phyloP scores from a whole-genome alignment of 1,140 invertebrate species.

The Paracyclopina nana region DNA sequence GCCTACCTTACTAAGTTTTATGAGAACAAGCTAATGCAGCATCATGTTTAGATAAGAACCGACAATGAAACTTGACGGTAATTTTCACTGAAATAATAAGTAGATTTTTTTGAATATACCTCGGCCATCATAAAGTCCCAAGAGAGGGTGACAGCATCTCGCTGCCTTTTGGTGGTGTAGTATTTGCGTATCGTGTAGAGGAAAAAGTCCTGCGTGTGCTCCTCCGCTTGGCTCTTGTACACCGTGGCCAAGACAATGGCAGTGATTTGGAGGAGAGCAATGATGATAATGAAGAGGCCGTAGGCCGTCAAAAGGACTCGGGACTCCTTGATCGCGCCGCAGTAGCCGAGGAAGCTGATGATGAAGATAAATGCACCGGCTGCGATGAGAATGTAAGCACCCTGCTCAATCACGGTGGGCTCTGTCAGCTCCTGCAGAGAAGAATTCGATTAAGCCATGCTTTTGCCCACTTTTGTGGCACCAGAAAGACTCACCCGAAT shows the following conservation, averaged over 20 bases:
- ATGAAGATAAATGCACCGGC: constrained; percentile 57
- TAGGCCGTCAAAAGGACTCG: constrained; percentile 53
- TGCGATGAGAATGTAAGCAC: constrained; percentile 50
- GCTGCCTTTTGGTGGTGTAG: constrained; percentile 22
- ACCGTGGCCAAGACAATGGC: constrained; percentile 44
- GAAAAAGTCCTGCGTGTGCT: constrained; percentile 33
- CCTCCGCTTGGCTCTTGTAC: constrained; percentile 39
- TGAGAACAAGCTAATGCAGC: too few species aligned
- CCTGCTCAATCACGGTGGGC: constrained; percentile 35
- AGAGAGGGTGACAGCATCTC: constrained; percentile 34
- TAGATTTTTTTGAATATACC: constrained; percentile 23
- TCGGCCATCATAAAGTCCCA: constrained; percentile 44
- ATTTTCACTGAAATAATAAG: background rate
- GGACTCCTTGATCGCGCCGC: constrained; percentile 60
- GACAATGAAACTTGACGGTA: background rate
- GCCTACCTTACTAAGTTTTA: too few species aligned
- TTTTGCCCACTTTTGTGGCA: too few species aligned
- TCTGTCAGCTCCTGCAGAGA: constrained; percentile 37
- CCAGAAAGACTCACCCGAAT: constrained; percentile 6
- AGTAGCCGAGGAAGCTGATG: constrained; percentile 63
- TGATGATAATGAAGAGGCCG: constrained; percentile 40
- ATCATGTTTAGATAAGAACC: background rate
- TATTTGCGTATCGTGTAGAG: constrained; percentile 25
- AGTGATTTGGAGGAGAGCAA: constrained; percentile 45
- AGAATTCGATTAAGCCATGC: too few species aligned